phyloP scores from a whole-genome alignment of 2,797 vertebrate genomes.

The Limosa lapponica region DNA sequence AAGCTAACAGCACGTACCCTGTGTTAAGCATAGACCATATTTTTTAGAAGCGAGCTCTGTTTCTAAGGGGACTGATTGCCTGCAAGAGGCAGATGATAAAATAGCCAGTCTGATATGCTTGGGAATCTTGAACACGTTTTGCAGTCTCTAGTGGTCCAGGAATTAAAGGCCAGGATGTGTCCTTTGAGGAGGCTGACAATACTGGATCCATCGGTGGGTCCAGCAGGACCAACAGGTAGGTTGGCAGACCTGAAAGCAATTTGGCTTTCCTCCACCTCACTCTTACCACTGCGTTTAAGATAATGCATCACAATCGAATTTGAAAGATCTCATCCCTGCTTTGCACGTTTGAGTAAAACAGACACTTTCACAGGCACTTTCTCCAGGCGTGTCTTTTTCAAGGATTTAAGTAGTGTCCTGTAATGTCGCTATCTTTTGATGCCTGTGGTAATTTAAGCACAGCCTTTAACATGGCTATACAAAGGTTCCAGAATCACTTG shows the following conservation, averaged over 20 bases:
- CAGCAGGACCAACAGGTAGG: background rate
- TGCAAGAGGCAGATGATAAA: background rate
- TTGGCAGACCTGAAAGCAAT: background rate
- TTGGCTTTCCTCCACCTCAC: background rate
- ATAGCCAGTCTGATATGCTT: background rate
- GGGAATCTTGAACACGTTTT: background rate
- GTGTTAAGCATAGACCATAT: rapidly evolving
- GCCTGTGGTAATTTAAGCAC: background rate
- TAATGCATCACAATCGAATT: background rate
- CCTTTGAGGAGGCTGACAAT: background rate
- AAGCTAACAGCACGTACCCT: background rate
- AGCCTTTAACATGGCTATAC: background rate
- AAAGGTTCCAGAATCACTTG: background rate
- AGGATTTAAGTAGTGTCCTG: background rate
- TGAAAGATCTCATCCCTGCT: background rate
- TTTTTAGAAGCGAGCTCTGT: background rate
- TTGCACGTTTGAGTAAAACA: background rate
- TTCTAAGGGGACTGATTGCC: background rate
- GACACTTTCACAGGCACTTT: background rate
- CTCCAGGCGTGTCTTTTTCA: background rate
- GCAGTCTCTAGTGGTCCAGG: background rate
- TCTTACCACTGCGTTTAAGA: background rate
- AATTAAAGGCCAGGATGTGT: background rate
- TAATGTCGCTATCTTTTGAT: background rate
- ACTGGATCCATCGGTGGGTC: background rate